Evolutionary conservation across 2,888 invertebrate species (phyloP).

Genomic region (Griposia aprilina): DNA sequence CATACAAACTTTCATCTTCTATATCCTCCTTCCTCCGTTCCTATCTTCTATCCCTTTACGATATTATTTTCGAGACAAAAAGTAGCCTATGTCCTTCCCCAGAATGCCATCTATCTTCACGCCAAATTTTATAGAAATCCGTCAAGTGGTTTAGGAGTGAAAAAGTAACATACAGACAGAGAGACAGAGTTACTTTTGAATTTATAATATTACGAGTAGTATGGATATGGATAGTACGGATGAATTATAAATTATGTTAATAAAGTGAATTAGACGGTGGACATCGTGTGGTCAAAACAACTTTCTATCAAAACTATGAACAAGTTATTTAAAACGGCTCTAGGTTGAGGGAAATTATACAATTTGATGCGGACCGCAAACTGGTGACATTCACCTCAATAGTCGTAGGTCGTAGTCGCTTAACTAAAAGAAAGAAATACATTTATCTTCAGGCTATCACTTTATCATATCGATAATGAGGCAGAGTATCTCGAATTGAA

Average conservation of each 20-base stretch:
- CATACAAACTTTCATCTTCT: no score
- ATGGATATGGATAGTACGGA: no score
- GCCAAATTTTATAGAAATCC: no score
- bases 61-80: no score
- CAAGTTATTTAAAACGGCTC: constrained; percentile 8
- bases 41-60: no score
- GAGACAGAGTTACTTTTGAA: no score
- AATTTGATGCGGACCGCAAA: neutral
- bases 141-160: no score
- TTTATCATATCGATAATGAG: neutral
- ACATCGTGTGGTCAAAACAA: constrained; percentile 40
- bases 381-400: neutral
- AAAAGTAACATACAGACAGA: no score
- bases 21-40: no score
- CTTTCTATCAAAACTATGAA: constrained; percentile 48
- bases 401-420: neutral
- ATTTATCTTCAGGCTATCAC: neutral
- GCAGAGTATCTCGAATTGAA: neutral
- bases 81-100: no score
- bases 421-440: neutral
- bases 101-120: no score
- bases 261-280: constrained; percentile 19
- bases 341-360: constrained; percentile 10
- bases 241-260: constrained; percentile 30
- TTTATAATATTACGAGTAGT: no score